Evolutionary conservation across 2,113 vertebrate genomes (phyloP).

Genomic region (Columba livia): DNA sequence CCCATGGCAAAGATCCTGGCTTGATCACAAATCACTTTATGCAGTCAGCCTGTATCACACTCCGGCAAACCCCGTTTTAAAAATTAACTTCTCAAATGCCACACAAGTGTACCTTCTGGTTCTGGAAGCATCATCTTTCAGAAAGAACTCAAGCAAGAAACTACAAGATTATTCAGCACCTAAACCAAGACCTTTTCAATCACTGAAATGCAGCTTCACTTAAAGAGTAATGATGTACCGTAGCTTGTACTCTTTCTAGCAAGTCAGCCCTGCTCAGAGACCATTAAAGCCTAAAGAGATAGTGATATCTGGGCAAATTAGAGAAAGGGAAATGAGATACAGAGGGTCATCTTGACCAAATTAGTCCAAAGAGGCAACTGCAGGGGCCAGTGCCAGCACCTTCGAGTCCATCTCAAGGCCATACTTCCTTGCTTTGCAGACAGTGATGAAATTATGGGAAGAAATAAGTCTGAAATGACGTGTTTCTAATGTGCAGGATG

Average conservation of each 20-base stretch:
- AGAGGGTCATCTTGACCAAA: neutral
- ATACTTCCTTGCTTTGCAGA: neutral
- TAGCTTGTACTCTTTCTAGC: neutral
- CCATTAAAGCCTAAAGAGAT: neutral
- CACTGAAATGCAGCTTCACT: neutral
- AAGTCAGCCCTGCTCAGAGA: neutral
- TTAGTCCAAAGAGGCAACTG: neutral
- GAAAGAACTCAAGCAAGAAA: neutral
- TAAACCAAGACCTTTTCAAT: neutral
- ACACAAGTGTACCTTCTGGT: neutral
- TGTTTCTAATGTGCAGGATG: neutral
- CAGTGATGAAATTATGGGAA: neutral
- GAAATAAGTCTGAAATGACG: neutral
- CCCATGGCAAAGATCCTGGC: conserved; percentile 70
- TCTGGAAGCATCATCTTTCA: neutral
- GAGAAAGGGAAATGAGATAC: neutral
- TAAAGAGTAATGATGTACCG: rapidly evolving
- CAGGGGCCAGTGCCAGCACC: neutral
- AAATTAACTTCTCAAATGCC: conserved; percentile 55
- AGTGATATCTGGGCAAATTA: neutral
- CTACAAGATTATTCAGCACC: neutral
- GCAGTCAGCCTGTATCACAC: conserved; percentile 26
- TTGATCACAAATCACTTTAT: conserved; percentile 56
- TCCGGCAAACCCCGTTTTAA: conserved; percentile 40
- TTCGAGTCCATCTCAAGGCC: neutral